Base-by-base conservation (phyloP, 2,888 invertebrate species). In the Apotomis turbidana region DNA sequence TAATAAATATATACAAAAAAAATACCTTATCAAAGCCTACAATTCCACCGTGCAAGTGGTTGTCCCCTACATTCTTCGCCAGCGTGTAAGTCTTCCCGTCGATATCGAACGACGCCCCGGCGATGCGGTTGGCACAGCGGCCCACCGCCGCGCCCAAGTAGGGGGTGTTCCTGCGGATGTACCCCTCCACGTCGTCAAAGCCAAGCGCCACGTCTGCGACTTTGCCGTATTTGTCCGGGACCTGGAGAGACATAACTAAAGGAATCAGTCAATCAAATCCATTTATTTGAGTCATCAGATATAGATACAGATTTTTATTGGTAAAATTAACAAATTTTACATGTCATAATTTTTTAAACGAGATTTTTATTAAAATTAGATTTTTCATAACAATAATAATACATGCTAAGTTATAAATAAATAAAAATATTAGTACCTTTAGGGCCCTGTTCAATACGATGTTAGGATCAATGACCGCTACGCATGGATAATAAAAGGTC, bases 141-240 rank as follows among this genome's bases (percentile, higher is more conserved):
- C 99, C 99, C 27, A 98, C 92, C 0, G 97, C 95, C 0, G 97
- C 96, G 0, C 99, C 99, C 78, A 98, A 95, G 84, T 98, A 97
- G 0, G 96, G 96, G 0, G 77, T 77, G 70, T 91, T 91, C 12
- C 85, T 80, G 0, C 78, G 78, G 1, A 89, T 79, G 73, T 94
- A 94, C 13, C 97, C 96, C 71, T 95, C 93, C 36, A 98, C 86
- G 79, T 95, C 94, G 83, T 98, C 97, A 82, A 96, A 98, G 4
- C 98, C 98, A 8, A 98, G 93, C 0, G 96, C 96, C 3, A 98
- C 93, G 85, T 98, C 98, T 5, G 94, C 95, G n/a, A 95, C 73
- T 9, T 94, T 85, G 3, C 97, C 97, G 73, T 94, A 84, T 74
- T 94, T 95, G 86, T 97, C 96, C 0, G 97, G 97, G 0, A 96